Evolutionary conservation across 2,113 vertebrate genomes (phyloP), one percentile per base, ranked within the genome.

Genomic region (Redunca redunca): DNA sequence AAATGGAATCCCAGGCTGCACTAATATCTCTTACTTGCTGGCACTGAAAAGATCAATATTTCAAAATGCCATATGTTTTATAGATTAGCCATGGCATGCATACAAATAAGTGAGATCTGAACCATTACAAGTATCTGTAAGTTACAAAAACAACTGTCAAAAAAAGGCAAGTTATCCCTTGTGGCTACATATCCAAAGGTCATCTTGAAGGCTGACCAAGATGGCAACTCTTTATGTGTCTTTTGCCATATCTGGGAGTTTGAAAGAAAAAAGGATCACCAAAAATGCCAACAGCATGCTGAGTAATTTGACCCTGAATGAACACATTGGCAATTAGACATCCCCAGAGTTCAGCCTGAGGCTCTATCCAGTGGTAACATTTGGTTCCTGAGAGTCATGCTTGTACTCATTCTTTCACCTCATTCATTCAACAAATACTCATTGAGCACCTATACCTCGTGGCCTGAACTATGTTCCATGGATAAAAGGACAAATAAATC

Each of bases 1-100:
- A 99, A 98, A 98, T 98, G 95, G 98, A 98, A 98, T 99, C 98
- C 98, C 97, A 96, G 97, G 96, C 96, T 98, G 91, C 98, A 97
- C 98, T 99, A 98, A 98, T 98, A 99, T 98, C 98, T 98, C 97
- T 98, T 96, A 98, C 98, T 99, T 96, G 74, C 91, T 98, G 96
- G 97, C 98, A 98, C 96, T 97, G 97, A 98, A 98, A 97, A 98
- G 98, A 99, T 99, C 98, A 98, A 99, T 99, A 99, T 99, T 99
- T 99, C 98, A 99, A 98, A 99, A 98, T 97, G 96, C 98, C 97
- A 91, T 98, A 98, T 98, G 98, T 98, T 98, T 99, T 99, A 98
- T 98, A 99, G 98, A 99, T 99, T 98, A 95, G 50, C 93, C 88
- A 97, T 77, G 64, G 97, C 88, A 94, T 98, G 97, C 97, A 98